Evolutionary conservation across 2,797 vertebrate species (phyloP), one percentile per base, ranked within the genome.

Genomic region (Bufotes viridis): DNA sequence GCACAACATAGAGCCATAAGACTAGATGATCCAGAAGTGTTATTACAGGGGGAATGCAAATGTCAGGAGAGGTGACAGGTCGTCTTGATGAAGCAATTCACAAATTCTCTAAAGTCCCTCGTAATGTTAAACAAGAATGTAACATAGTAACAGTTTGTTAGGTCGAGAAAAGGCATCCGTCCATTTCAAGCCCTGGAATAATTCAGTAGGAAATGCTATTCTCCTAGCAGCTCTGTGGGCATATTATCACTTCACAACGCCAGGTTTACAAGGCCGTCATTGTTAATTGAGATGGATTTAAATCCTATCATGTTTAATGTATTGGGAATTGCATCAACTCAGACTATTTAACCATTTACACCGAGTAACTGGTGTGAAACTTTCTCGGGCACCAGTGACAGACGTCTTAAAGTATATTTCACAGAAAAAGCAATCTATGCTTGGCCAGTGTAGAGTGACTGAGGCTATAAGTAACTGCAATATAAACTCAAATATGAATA

Each of bases 241-340:
- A 82, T 67, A 83, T 87, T 87, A 87, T 87, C 79, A 87, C 81
- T 75, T 57, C 76, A 65, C 58, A 76, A 81, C 57, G 70, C 34
- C 15, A 78, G 14, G 69, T 82, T 69, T 88, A 78, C 87, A 88
- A 76, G 87, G 81, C 81, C 60, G 63, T 78, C 87, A 78, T 70
- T 82, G 86, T 72, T 87, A 88, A 88, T 88, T 78, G 81, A 88
- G 72, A 88, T 55, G 80, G 74, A 88, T 74, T 26, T 88, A 83
- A 78, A 84, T 88, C 34, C 26, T 78, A 83, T 88, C 74, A 78
- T 57, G 81, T 78, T 83, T 88, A 88, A 83, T 84, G 72, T 78
- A 78, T 55, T 78, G 87, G 60, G 87, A 84, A 61, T 78, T 7
- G 26, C 81, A 69, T 78, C 55, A 55, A 57, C 63, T 83, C 51